Evolutionary conservation across 2,888 invertebrate genomes (phyloP), one percentile per base, ranked within the genome.

Genomic region (Agonum fuliginosum): DNA sequence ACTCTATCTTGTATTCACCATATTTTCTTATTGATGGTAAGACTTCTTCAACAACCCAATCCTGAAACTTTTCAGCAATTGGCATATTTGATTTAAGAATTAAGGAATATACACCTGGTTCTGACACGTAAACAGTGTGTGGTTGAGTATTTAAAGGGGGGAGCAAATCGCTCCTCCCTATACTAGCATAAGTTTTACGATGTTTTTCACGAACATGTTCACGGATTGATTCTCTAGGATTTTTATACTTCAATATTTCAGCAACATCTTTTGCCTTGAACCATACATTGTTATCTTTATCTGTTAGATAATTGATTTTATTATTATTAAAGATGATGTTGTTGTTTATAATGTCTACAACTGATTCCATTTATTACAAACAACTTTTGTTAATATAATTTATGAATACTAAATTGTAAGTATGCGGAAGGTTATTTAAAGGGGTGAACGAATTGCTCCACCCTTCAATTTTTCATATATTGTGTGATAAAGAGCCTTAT

Each of bases 11-110:
- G 10, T 51, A 51, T 51, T 51, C 51, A 22, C 22, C 22, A 51
- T 51, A 51, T 51, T 51, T 51, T 51, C 51, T 51, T 20, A 51
- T 51, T 51, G 22, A 20, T 1, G 51, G 51, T 51, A 51, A 51
- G 5, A 51, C 19, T 20, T 51, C 51, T 10, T 6, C 1, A 2
- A 3, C 22, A 22, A 22, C 51, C 22, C 51, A 22, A 2, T 8
- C 0, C 10, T 20, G 5, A 51, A 51, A 22, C n/a, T 51, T 1
- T 22, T 20, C n/a, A 6, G 51, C 20, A 6, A 10, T 51, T 20
- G 22, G 51, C 5, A 51, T 6, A 10, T 51, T 51, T 4, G 22
- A 51, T 20, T 8, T 10, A 10, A 51, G 51, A 10, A 51, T 51
- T 10, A 51, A 8, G 6, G 51, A 51, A 51, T 51, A 51, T 20